Evolutionary conservation across 2,888 invertebrate genomes (phyloP).

Genomic region (Chrysodeixis includens): DNA sequence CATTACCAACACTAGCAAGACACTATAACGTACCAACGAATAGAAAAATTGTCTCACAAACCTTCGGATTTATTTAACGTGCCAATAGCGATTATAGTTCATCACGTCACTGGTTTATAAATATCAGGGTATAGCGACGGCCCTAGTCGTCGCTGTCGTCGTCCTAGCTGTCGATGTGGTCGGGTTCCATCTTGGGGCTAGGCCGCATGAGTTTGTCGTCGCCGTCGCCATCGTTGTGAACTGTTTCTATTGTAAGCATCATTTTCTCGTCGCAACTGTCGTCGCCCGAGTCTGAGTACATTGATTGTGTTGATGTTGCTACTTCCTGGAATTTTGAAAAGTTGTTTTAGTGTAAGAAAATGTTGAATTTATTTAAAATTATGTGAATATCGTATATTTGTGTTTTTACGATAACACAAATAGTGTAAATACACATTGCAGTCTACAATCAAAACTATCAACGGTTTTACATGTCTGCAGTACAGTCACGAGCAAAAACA

Average conservation of each 20-base stretch:
- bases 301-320: conserved; percentile 93
- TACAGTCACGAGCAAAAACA: too few species aligned
- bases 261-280: conserved; percentile 93
- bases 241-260: conserved; percentile 92
- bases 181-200: conserved; percentile 76
- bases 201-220: conserved; percentile 83
- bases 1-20: background rate
- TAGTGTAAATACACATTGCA: too few species aligned
- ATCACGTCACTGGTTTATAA: conserved; percentile 20
- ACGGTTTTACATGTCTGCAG: too few species aligned
- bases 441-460: too few species aligned
- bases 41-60: background rate
- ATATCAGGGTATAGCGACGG: conserved; percentile 55
- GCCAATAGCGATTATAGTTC: conserved; percentile 10
- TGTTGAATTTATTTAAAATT: too few species aligned
- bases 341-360: conserved; percentile 67
- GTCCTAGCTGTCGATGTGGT: conserved; percentile 79
- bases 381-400: too few species aligned
- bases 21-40: background rate
- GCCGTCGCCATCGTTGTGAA: conserved; percentile 90
- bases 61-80: conserved; percentile 1
- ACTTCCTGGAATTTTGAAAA: conserved; percentile 59
- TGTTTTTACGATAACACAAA: too few species aligned
- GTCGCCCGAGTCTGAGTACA: conserved; percentile 92
- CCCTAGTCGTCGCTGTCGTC: conserved; percentile 60